Base-by-base conservation (phyloP, 2,888 invertebrate species). In the Calameuta pallipes region DNA sequence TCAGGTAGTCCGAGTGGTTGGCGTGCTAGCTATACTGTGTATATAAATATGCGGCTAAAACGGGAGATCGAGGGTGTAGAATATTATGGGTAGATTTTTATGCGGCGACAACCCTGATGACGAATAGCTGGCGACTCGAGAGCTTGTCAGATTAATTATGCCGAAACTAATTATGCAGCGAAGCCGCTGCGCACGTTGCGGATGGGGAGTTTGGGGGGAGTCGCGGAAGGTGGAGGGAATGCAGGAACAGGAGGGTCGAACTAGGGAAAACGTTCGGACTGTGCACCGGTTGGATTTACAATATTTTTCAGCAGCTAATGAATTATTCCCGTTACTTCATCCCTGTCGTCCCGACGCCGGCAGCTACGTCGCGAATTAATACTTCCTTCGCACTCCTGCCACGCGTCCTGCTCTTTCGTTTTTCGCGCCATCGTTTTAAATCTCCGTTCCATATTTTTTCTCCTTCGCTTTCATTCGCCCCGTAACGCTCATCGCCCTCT, bases 91-190 rank as follows among this genome's bases (percentile, higher is more conserved):
- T 41, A 41, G 41, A 56, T 56, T 56, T 56, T 56, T 56, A 56
- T 56, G 9, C 56, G 56, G 56, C 56, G 56, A 56, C 56, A 56
- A 56, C 23, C 23, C 56, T 56, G 56, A 23, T 56, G 56, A 56
- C 56, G 56, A 56, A 56, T 56, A 56, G 56, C 56, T 9, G 56
- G 56, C 9, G 56, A 56, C 56, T 56, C 56, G 56, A 56, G 56
- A 76, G 77, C 71, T 76, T 76, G 56, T 76, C 77, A 77, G 56
- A 41, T 36, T 76, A 78, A 82, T 82, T 81, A 77, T 68, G 56
- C 79, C 68, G 73, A 76, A 80, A 73, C 80, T 80, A 79, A 82
- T 80, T 80, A 78, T 70, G 74, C 35, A 82, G 81, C 78, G 56
- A 23, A 56, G 56, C 56, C 56, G 23, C 23, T 56, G 56, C 23